A percentile compares a stretch with the other conserved stretches of the same genome.
Conservation (phyloP, 2,888 invertebrate species). For the Osmoderma eremita region DNA sequence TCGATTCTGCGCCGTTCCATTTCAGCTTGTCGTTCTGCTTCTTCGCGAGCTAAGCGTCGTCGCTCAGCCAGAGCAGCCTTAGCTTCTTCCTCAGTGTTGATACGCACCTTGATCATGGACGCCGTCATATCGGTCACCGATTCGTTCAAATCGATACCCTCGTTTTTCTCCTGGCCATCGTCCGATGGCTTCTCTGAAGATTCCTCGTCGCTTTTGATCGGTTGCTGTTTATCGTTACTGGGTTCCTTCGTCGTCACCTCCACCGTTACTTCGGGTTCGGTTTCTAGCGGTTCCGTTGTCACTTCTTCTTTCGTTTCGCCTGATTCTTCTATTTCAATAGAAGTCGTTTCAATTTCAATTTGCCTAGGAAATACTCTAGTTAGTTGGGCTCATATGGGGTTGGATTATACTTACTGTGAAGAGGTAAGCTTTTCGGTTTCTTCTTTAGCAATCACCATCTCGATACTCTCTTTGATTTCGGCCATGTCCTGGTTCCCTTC, state of each 20-base stretch:
- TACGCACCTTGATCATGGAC: constrained; percentile 75
- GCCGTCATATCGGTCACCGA: constrained; percentile 63
- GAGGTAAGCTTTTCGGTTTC: constrained; percentile 15
- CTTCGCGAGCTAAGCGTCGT: constrained; percentile 86
- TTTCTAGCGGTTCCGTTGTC: too few species aligned
- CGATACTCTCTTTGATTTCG: background rate
- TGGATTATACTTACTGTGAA: constrained; percentile 27
- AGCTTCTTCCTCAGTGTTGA: constrained; percentile 91
- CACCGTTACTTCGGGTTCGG: too few species aligned
- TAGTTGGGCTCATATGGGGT: too few species aligned
- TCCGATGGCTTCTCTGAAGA: constrained; percentile 35
- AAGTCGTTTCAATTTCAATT: too few species aligned
- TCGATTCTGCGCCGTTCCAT: constrained; percentile 79
- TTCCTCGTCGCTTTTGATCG: constrained; percentile 6
- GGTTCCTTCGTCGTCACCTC: too few species aligned
- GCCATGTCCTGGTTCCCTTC: background rate
- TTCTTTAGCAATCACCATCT: background rate
- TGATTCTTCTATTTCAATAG: too few species aligned
- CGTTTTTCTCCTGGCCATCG: constrained; percentile 28
- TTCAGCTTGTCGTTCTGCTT: constrained; percentile 91
- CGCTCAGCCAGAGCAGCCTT: constrained; percentile 94
- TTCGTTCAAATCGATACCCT: constrained; percentile 46
- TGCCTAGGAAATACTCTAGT: too few species aligned
- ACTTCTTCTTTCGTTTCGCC: too few species aligned
- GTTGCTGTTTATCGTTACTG: too few species aligned